These are phyloP conservation scores for Parnassius mnemosyne DNA, from an alignment of 2,888 invertebrate species.

Conservation along the genomic window DNA sequence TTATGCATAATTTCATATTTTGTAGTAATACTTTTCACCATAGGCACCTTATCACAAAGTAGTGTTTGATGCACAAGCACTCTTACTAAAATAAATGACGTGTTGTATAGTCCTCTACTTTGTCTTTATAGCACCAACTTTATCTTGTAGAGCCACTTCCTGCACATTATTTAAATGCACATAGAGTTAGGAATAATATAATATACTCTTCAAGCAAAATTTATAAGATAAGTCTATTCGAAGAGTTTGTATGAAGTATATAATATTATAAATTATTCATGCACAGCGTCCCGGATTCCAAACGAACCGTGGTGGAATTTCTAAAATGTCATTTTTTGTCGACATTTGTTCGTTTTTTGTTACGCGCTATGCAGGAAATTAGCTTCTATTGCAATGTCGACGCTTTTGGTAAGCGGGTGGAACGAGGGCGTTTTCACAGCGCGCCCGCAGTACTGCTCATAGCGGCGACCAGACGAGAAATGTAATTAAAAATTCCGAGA, in stretches of 20 bases:
- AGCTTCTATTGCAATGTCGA: constrained; percentile 80
- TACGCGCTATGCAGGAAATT: constrained; percentile 78
- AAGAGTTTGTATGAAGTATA: constrained; percentile 12
- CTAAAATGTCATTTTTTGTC: constrained; percentile 65
- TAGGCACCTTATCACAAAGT: constrained; percentile 48
- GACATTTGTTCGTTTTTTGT: constrained; percentile 62
- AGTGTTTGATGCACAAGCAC: constrained; percentile 46
- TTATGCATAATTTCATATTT: constrained; percentile 22
- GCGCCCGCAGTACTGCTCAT: constrained; percentile 66
- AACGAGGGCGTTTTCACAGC: constrained; percentile 70
- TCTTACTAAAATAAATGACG: constrained; percentile 30
- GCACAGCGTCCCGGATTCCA: constrained; percentile 35
- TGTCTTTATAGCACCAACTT: constrained; percentile 32
- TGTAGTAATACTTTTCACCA: constrained; percentile 42
- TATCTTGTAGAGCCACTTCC: constrained; percentile 34
- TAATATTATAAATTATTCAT: constrained; percentile 26
- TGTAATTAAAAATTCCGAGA: constrained; percentile 81
- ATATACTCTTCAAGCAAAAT: constrained; percentile 7
- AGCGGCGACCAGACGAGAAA: constrained; percentile 77
- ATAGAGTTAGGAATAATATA: constrained; percentile 18
- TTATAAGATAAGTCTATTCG: constrained; percentile 9
- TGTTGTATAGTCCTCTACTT: constrained; percentile 31
- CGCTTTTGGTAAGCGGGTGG: constrained; percentile 76
- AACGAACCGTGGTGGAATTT: constrained; percentile 42
- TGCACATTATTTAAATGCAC: constrained; percentile 31